These are phyloP conservation scores for Stictonetta naevosa DNA, from an alignment of 2,113 vertebrate genomes.

Conservation along the genomic window DNA sequence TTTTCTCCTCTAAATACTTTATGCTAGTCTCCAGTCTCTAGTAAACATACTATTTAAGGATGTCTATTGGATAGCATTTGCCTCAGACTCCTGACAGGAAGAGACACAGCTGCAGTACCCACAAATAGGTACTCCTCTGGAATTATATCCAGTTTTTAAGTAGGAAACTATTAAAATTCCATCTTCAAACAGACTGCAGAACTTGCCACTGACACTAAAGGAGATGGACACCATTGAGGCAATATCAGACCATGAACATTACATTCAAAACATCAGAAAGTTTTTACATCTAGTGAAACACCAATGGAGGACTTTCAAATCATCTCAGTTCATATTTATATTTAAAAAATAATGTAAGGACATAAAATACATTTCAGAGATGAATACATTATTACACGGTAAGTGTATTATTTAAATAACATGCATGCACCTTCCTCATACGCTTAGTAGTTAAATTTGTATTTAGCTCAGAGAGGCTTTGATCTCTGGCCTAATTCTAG, in stretches of 20 bases:
- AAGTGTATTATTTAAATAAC: not conserved
- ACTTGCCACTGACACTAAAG: not conserved
- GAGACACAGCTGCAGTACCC: not conserved
- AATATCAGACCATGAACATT: not conserved
- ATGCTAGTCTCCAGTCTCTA: not conserved
- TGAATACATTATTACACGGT: not conserved
- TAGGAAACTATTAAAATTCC: not conserved
- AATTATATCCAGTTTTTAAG: not conserved
- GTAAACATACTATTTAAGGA: not conserved
- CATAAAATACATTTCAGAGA: not conserved
- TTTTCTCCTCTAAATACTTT: not conserved
- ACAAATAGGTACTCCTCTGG: not conserved
- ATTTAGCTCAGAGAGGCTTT: not conserved
- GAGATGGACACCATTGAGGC: not conserved
- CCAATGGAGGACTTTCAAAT: rapidly evolving
- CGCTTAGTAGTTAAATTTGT: not conserved
- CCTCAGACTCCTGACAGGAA: not conserved
- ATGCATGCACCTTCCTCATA: not conserved
- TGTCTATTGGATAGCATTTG: not conserved
- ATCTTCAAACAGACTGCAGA: not conserved
- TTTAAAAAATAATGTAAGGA: not conserved
- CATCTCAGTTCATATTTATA: not conserved
- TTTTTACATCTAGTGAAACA: not conserved
- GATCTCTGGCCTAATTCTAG: not conserved
- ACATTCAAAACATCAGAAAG: not conserved